Base-by-base conservation (phyloP, 1,140 invertebrate genomes). In the Philotrypesis tridentata region DNA sequence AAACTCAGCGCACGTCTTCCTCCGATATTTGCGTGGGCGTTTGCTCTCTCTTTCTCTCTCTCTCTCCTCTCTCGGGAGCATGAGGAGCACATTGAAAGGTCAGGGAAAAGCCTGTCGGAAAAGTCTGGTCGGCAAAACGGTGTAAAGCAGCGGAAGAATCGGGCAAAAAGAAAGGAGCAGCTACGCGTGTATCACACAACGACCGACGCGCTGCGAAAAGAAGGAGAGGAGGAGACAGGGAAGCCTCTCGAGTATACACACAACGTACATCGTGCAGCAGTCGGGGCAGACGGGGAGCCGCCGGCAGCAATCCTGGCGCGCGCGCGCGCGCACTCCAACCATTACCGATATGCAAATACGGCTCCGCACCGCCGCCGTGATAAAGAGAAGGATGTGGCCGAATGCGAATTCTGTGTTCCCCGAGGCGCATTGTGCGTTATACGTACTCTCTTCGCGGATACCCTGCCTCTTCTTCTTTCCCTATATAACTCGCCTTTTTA, bases 301-400 rank as follows among this genome's bases (percentile, higher is more conserved):
- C 33, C 70, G 33, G 70, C 33, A 11, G 40, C 70, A 27, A 55
- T 55, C 72, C 43, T 37, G 55, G 29, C 72, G 33, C 72, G 48
- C n/a, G n/a, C n/a, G n/a, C n/a, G n/a, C n/a, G n/a, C n/a, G n/a
- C n/a, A n/a, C 61, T 27, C 23, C n/a, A 37, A 37, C 70, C 72
- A 86, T 82, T 84, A 85, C 79, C 48, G 83, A 84, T 81, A 82
- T 84, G 74, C 82, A 80, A 84, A 85, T 85, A 80, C 77, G 71
- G 77, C 29, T 17, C 25, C 27, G 65, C 25, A 31, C 72, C 48
- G 55, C 60, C 67, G 29, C 48, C 33, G 43, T 65, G 84, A 84
- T 86, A 85, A 84, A 55, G 40, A 74, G 65, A 84, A 71, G 72
- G 81, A 85, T 84, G 65, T 31, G 27, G 40, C 68, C 60, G 75